Evolutionary conservation across 1,140 invertebrate genomes (phyloP), one percentile per base, ranked within the genome.

Genomic region (Dreissena polymorpha): DNA sequence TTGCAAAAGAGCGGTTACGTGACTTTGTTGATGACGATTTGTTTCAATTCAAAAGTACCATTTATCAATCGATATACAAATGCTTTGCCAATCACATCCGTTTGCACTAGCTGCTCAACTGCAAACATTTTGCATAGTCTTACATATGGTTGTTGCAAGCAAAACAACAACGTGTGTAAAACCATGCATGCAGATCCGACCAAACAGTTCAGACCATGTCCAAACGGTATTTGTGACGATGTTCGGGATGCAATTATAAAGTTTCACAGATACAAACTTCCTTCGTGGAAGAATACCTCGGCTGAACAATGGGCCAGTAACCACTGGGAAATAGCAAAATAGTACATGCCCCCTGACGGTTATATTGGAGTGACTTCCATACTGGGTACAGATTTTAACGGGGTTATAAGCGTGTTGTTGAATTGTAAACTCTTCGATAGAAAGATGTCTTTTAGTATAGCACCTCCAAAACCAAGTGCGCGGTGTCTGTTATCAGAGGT

Each of bases 271-370:
- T 72, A 53, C 23, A 51, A 23, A 6, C 25, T 51, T 53, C 70
- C 70, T 16, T 72, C 70, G 18, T 72, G 70, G 70, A 72, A 72
- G 50, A 72, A 72, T 25, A 72, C 70, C 16, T 23, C 18, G 12
- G 50, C 70, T 25, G 70, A 72, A 13, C 10, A 51, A 25, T 72
- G 70, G 70, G 49, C 39, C 23, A 53, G 1, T 8, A 72, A 25
- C 25, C 49, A 39, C 21, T 51, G 39, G 49, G 70, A 72, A 25
- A 72, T 72, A 18, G 49, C 7, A 50, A 72, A 72, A 55, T 72
- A 39, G 50, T 72, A 51, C 23, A 25, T 72, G 18, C 70, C 70
- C 25, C 70, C 23, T 53, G 70, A 72, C 13, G 70, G 70, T 23
- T 72, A 72, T 21, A 16, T 51, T 14, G 51, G 14, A 25, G 70